Conservation (phyloP, 2,888 invertebrate genomes). For the Hermaeophaga mercurialis region DNA sequence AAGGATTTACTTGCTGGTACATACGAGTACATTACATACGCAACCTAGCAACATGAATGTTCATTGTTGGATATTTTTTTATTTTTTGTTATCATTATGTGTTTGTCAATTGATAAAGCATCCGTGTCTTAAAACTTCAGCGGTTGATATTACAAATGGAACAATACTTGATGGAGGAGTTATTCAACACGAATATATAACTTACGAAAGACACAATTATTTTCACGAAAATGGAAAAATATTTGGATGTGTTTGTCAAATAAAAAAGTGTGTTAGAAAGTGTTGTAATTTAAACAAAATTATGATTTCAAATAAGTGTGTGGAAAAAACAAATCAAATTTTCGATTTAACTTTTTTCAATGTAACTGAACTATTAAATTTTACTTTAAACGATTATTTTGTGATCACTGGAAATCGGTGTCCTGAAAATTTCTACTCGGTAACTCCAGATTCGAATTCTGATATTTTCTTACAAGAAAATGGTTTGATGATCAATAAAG, state of each 20-base stretch:
- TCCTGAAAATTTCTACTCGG: constrained; percentile 16
- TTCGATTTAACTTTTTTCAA: constrained; percentile 3
- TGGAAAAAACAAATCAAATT: not conserved
- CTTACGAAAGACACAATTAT: constrained; percentile 1
- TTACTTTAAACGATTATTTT: constrained; percentile 4
- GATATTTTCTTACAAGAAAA: constrained; percentile 27
- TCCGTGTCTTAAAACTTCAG: not conserved
- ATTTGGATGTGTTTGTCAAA: constrained; percentile 32
- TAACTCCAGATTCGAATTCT: not conserved
- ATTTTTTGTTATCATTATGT: not conserved
- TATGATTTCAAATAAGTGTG: constrained; percentile 14
- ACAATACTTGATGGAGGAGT: not conserved
- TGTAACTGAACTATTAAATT: not conserved
- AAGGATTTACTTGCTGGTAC: not conserved
- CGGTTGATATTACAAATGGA: constrained; percentile 18
- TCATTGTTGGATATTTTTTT: not conserved
- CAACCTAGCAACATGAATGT: not conserved
- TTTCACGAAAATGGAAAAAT: constrained; percentile 2
- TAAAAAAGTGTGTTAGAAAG: constrained; percentile 35
- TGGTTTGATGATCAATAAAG: constrained; percentile 21
- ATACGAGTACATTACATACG: not conserved
- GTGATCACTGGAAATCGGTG: not conserved
- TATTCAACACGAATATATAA: constrained; percentile 1
- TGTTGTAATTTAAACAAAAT: constrained; percentile 32
- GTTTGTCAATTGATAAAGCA: not conserved